Base-by-base conservation (phyloP, 2,888 invertebrate genomes). In the Aproaerema taeniolella region DNA sequence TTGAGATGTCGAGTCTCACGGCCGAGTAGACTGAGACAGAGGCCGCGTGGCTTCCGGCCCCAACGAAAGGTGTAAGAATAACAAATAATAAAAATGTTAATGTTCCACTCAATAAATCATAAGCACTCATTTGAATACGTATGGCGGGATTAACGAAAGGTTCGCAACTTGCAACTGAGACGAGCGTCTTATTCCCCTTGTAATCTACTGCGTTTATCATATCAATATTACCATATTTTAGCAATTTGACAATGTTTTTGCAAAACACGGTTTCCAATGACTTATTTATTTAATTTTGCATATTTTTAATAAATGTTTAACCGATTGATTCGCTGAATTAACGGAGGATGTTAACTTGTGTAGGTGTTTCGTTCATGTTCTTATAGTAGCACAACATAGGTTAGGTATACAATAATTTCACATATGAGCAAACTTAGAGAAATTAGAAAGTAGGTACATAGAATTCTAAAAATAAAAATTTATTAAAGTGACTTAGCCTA, bases 1-100 rank as follows among this genome's bases (percentile, higher is more conserved):
- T 55, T 68, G 57, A 73, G 72, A 61, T 71, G 59, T 57, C 48
- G 56, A 76, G 73, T 86, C 86, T 83, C 86, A 86, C 86, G 86
- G 83, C 56, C 73, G 82, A 83, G 57, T 73, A 74, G 70, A 64
- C 81, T 73, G 80, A 82, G 81, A 86, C 86, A 80, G 67, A 75
- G 66, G 81, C 81, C 81, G 75, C 85, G 82, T 82, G 83, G 78
- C 85, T 85, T 82, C 86, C 85, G 81, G 80, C 82, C 83, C 80
- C 62, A 69, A 55, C 66, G 66, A 76, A 78, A 80, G 77, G 78
- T 79, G 78, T 76, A 86, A 87, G 79, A 87, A 88, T 87, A 88
- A 88, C 87, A 88, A 87, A 88, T 87, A 87, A 87, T 87, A 86
- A 87, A 87, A 86, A 87, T 87, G 87, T 75, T 78, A 87, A 88